phyloP scores from a whole-genome alignment of 2,113 vertebrate genomes.

The Petaurus breviceps region DNA sequence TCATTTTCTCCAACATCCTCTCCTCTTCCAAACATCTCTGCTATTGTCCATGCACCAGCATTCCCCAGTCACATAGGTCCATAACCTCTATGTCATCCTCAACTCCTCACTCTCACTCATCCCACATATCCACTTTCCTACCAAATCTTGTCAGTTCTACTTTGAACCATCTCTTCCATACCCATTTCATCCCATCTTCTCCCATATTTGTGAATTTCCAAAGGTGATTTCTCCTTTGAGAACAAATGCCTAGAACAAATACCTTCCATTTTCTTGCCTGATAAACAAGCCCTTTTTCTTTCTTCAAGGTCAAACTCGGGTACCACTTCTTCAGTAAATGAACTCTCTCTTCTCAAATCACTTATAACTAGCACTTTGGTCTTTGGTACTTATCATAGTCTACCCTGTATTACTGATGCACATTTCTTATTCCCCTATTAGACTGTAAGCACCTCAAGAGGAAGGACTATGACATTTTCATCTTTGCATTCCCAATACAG shows the following conservation, averaged over 20 bases:
- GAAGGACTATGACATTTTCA: not conserved
- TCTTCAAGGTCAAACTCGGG: not conserved
- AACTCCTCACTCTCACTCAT: not conserved
- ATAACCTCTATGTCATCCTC: fast-evolving
- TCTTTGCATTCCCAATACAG: not conserved
- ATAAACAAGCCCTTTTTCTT: not conserved
- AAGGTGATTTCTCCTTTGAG: not conserved
- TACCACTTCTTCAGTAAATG: not conserved
- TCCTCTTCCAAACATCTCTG: not conserved
- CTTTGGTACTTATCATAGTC: not conserved
- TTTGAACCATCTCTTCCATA: not conserved
- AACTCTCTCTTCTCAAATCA: not conserved
- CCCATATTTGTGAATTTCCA: not conserved
- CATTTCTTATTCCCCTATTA: not conserved
- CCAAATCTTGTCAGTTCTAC: not conserved
- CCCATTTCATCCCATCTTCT: not conserved
- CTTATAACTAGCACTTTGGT: not conserved
- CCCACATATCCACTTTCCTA: not conserved
- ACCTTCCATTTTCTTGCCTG: not conserved
- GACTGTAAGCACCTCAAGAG: not conserved
- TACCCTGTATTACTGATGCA: not conserved
- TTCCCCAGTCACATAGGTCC: not conserved
- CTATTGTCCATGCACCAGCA: not conserved
- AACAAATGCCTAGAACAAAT: not conserved
- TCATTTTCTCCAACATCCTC: not conserved